Evolutionary conservation across 2,797 vertebrate genomes (phyloP).

Genomic region (Enteromius thamalakanensis): DNA sequence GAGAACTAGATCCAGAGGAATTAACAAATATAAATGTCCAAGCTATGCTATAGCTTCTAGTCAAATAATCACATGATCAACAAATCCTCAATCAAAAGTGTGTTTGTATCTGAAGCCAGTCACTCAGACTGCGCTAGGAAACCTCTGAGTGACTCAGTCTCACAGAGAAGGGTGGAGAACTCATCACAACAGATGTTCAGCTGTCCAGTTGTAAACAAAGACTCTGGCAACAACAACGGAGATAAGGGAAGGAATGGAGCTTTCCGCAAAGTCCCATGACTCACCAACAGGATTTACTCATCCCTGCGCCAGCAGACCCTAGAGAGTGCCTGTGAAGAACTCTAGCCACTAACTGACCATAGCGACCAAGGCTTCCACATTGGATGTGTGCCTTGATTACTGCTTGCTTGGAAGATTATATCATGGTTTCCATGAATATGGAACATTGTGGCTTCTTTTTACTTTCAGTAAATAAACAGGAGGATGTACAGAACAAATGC

Average conservation of each 20-base stretch:
- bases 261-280: constrained; percentile 50
- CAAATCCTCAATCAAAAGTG: background rate
- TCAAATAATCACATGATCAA: background rate
- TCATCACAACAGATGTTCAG: constrained; percentile 51
- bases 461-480: constrained; percentile 24
- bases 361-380: constrained; percentile 7
- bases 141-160: constrained; percentile 24
- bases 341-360: constrained; percentile 29
- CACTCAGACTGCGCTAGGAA: background rate
- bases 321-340: constrained; percentile 29
- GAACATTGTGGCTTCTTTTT: constrained; percentile 2
- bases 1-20: background rate
- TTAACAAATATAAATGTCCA: background rate
- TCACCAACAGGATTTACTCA: constrained; percentile 47
- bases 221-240: constrained; percentile 48
- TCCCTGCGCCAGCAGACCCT: background rate
- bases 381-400: constrained; percentile 20
- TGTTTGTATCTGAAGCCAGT: background rate
- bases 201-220: constrained; percentile 52
- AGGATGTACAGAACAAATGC: background rate
- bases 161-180: constrained; percentile 27
- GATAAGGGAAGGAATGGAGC: constrained; percentile 50
- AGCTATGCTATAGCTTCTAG: background rate
- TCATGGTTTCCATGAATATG: constrained; percentile 18
- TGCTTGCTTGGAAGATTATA: constrained; percentile 6